Base-by-base conservation (phyloP, 1,140 invertebrate species). In the Drosophila funebris region DNA sequence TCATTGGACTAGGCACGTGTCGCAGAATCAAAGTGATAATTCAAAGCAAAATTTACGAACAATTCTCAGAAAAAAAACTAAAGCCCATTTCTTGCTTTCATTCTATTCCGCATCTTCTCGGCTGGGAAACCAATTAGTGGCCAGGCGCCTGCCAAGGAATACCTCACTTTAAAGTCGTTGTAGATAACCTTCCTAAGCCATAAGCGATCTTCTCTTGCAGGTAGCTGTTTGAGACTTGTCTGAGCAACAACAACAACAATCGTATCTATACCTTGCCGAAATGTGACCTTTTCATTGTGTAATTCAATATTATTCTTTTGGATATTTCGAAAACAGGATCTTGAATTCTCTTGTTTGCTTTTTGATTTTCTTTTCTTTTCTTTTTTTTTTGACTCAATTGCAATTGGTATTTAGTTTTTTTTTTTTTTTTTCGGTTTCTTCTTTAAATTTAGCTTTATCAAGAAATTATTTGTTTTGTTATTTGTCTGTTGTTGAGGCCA, bases 271-370 rank as follows among this genome's bases (percentile, higher is more conserved):
- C 56, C 13, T 18, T 61, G 41, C 56, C 9, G 66, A 73, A 60
- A 68, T 66, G 44, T 58, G 58, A 68, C 62, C 73, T 58, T 52
- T 46, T 46, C 50, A 29, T 78, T 87, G 66, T 71, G 82, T 88
- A 87, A 87, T 78, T 82, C 75, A 88, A 87, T 87, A 87, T 88
- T 83, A 41, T 80, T 80, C 72, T 75, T 79, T 57, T 81, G 63
- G 67, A 54, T 81, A 41, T 71, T 67, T 68, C 22, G 27, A 67
- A 78, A 83, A 77, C 81, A 84, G 81, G 76, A 84, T 84, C 73
- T 63, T 78, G n/a, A 48, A 53, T 57, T 43, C 48, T 60, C 58
- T 61, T 56, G 54, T 57, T 57, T 57, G 39, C 14, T 20, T 37
- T 37, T 29, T 36, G 39, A 11, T 67, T 56, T 36, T 46, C 53